These are phyloP conservation scores for Allygus modestus DNA, from an alignment of 2,888 invertebrate genomes.

Conservation along the genomic window DNA sequence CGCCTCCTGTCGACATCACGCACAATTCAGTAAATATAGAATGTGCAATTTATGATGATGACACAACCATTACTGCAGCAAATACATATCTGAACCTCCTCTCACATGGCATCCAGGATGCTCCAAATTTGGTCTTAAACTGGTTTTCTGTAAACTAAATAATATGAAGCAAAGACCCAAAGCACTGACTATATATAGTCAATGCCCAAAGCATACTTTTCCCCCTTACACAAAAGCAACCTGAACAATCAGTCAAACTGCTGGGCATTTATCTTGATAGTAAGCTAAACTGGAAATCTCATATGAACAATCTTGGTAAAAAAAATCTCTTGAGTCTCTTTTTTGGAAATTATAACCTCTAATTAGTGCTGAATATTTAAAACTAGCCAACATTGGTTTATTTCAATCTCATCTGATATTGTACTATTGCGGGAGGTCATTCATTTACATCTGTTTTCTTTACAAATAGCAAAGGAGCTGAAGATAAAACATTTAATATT, in stretches of 20 bases:
- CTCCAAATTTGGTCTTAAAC: neutral
- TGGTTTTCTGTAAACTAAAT: neutral
- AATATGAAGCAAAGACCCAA: neutral
- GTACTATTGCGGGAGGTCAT: neutral
- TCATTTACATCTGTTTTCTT: no score
- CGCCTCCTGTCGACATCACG: conserved; percentile 83
- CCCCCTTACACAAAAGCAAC: neutral
- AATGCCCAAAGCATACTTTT: neutral
- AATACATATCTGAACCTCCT: neutral
- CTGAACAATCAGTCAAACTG: neutral
- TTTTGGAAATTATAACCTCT: conserved; percentile 3
- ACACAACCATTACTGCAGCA: neutral
- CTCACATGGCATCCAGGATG: neutral
- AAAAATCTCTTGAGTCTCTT: neutral
- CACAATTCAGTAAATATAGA: no score
- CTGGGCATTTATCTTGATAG: conserved; percentile 6
- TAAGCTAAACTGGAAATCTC: neutral
- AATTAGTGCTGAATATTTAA: neutral
- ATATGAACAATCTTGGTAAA: neutral
- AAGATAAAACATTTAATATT: no score
- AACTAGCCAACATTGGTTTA: neutral
- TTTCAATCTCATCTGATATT: conserved; percentile 17
- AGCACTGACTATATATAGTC: no score
- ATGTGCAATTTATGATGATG: conserved; percentile 14
- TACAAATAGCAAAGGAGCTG: no score